A percentile compares a stretch with the other conserved stretches of the same genome.
These are phyloP conservation scores for Pelusios castaneus DNA, from an alignment of 2,113 vertebrate species.

Conservation along the genomic window DNA sequence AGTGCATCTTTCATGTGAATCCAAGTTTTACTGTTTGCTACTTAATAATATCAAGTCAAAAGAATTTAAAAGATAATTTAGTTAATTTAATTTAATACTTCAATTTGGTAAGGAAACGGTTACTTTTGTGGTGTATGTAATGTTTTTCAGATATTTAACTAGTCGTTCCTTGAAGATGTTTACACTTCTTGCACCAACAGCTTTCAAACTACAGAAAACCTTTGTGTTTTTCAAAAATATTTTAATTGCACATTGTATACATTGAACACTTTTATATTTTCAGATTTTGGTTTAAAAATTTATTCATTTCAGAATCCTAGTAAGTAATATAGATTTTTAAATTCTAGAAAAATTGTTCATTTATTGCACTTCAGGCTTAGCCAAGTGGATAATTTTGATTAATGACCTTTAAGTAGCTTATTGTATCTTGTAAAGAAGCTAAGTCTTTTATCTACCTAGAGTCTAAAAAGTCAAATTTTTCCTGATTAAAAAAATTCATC, in stretches of 20 bases:
- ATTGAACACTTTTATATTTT: too few species aligned
- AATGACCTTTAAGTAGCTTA: not conserved
- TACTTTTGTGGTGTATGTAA: not conserved
- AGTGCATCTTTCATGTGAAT: not conserved
- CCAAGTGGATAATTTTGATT: not conserved
- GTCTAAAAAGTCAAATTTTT: slow-evolving; percentile 43
- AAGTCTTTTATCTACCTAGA: not conserved
- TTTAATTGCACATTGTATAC: slow-evolving; percentile 2
- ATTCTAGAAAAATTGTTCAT: not conserved
- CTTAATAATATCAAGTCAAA: not conserved
- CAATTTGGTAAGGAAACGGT: not conserved
- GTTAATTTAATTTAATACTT: fast-evolving
- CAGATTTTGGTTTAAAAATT: not conserved
- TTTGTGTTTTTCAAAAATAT: slow-evolving; percentile 15
- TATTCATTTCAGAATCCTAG: not conserved
- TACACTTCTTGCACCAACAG: not conserved
- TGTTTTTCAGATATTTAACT: not conserved
- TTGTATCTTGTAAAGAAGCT: not conserved
- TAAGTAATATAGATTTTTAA: not conserved
- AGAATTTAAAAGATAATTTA: not conserved
- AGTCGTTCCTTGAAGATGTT: not conserved
- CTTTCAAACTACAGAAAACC: slow-evolving; percentile 33
- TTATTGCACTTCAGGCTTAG: not conserved
- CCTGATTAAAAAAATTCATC: slow-evolving; percentile 59
- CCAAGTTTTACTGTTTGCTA: fast-evolving